These are phyloP conservation scores for Melieria crassipennis DNA, from an alignment of 2,888 invertebrate species.

Conservation along the genomic window DNA sequence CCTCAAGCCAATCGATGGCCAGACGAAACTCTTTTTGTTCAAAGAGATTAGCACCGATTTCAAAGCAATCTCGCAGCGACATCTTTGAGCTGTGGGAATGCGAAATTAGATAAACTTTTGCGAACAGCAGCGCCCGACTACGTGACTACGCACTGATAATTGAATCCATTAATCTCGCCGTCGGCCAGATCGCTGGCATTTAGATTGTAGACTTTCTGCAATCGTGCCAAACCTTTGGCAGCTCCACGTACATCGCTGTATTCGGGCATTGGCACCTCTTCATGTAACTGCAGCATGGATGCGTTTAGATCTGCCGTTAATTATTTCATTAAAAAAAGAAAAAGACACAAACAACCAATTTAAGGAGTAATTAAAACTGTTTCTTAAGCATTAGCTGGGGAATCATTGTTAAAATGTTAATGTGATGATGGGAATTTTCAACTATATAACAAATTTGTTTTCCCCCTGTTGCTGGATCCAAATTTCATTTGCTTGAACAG, in stretches of 20 bases:
- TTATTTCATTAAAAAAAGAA: too few relatives aligned
- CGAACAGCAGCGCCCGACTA: not conserved
- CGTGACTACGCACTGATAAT: conserved; percentile 73
- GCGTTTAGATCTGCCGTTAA: conserved; percentile 2
- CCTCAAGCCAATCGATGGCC: conserved; percentile 47
- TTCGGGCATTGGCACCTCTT: conserved; percentile 69
- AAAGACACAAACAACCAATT: too few relatives aligned
- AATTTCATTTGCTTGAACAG: too few relatives aligned
- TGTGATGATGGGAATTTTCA: too few relatives aligned
- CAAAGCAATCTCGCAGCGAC: conserved; percentile 49
- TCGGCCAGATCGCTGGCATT: conserved; percentile 82
- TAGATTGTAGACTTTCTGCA: conserved; percentile 91
- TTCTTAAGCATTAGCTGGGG: too few relatives aligned
- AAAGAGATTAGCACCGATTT: conserved; percentile 50
- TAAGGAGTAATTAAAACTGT: too few relatives aligned
- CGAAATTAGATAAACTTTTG: not conserved
- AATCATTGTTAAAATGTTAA: too few relatives aligned
- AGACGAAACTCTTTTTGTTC: conserved; percentile 38
- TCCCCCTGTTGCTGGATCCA: too few relatives aligned
- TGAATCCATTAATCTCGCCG: conserved; percentile 81
- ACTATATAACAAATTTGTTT: too few relatives aligned
- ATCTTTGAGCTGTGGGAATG: conserved; percentile 33
- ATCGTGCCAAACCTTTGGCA: conserved; percentile 85
- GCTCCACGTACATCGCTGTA: conserved; percentile 92
- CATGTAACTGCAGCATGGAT: not conserved